A percentile compares a stretch with the other conserved stretches of the same genome.
These are phyloP conservation scores for Watersipora subatra DNA, from an alignment of 1,140 invertebrate genomes.

Conservation along the genomic window DNA sequence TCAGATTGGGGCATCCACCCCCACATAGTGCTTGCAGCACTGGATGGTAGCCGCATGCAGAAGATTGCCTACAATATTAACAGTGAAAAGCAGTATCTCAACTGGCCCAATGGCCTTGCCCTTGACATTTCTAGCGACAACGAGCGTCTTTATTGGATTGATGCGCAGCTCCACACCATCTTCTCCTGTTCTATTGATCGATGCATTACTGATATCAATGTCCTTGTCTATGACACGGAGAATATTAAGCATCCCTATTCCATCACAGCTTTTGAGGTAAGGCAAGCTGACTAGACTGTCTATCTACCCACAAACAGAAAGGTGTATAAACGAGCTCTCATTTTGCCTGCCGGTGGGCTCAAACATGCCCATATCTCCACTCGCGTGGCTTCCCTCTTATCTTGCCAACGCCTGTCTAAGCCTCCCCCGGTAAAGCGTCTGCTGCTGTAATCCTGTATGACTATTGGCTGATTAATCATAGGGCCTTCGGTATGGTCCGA, in stretches of 20 bases:
- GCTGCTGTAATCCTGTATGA: too few species aligned
- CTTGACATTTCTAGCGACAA: conserved; percentile 59
- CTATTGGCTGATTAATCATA: too few species aligned
- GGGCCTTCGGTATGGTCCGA: too few species aligned
- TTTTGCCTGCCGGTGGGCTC: too few species aligned
- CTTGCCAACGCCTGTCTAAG: too few species aligned
- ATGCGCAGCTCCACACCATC: conserved; percentile 60
- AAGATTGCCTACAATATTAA: conserved; percentile 57
- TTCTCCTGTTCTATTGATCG: not conserved
- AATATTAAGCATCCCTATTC: conserved; percentile 53
- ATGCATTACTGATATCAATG: not conserved
- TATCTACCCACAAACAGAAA: too few species aligned
- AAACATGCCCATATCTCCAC: too few species aligned
- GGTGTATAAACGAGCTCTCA: too few species aligned
- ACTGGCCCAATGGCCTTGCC: conserved; percentile 48
- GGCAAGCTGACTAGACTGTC: conserved; percentile 31
- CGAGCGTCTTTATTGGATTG: conserved; percentile 82
- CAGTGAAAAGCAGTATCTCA: conserved; percentile 30
- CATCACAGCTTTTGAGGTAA: conserved; percentile 78
- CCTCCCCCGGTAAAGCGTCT: too few species aligned
- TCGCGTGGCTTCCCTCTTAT: too few species aligned
- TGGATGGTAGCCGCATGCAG: not conserved
- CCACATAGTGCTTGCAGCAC: conserved; percentile 60
- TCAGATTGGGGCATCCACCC: conserved; percentile 96
- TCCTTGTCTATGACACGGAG: not conserved